Evolutionary conservation across 2,888 invertebrate species (phyloP).

Genomic region (Sinohyriopsis cumingii): DNA sequence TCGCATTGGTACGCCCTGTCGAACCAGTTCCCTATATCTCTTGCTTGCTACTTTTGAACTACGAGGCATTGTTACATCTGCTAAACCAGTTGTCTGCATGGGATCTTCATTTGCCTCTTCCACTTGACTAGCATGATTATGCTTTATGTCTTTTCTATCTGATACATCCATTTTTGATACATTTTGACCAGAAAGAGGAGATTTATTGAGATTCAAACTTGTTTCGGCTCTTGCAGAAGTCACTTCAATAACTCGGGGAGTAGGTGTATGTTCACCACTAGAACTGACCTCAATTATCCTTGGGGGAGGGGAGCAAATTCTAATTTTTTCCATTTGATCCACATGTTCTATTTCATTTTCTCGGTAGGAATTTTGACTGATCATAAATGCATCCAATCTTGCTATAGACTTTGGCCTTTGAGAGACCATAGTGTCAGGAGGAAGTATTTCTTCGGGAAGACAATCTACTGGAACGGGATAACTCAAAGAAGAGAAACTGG

Average conservation of each 20-base stretch:
- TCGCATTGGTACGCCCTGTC: slow-evolving; percentile 57
- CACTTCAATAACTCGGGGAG: slow-evolving; percentile 6
- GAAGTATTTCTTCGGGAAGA: slow-evolving; percentile 15
- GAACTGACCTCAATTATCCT: no score
- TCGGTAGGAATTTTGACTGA: no score
- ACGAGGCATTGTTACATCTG: slow-evolving; percentile 16
- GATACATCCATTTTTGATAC: not conserved
- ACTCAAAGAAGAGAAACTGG: slow-evolving; percentile 18
- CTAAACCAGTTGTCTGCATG: not conserved
- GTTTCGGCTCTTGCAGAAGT: slow-evolving; percentile 5
- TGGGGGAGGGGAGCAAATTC: no score
- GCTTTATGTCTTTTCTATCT: not conserved
- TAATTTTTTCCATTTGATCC: no score
- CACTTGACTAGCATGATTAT: not conserved
- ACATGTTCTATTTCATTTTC: no score
- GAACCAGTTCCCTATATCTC: slow-evolving; percentile 54
- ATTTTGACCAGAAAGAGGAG: not conserved
- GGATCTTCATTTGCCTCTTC: not conserved
- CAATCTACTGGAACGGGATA: slow-evolving; percentile 26
- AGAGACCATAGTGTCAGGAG: not conserved
- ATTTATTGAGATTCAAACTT: slow-evolving; percentile 7
- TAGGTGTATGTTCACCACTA: not conserved
- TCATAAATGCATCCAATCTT: no score
- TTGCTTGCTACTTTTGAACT: slow-evolving; percentile 31
- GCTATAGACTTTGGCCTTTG: no score